These are phyloP conservation scores for Gari tellinella DNA, from an alignment of 2,888 invertebrate species.

Conservation along the genomic window DNA sequence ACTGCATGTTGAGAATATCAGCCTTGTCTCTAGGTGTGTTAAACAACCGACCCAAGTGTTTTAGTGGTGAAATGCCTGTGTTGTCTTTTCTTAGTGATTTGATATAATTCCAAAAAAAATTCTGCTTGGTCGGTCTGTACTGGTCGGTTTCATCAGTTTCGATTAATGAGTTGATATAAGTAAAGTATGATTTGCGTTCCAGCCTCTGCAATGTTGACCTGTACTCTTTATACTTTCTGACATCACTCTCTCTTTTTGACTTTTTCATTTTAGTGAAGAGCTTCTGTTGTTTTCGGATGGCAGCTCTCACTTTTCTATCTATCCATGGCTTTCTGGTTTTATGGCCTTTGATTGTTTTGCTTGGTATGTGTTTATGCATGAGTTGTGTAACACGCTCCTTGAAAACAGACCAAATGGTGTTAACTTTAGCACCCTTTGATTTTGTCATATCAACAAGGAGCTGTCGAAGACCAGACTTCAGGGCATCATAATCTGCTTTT, in stretches of 20 bases:
- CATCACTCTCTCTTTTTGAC: neutral
- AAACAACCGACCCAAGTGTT: constrained; percentile 18
- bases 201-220: constrained; percentile 8
- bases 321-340: constrained; percentile 22
- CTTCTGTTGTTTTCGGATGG: constrained; percentile 1
- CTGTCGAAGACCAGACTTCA: neutral
- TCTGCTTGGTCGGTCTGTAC: constrained; percentile 13
- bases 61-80: constrained; percentile 15
- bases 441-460: neutral
- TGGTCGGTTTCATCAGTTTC: constrained; percentile 5
- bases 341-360: constrained; percentile 12
- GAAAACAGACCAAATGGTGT: constrained; percentile 1
- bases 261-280: constrained; percentile 13
- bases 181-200: neutral
- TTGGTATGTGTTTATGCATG: constrained; percentile 13
- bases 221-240: neutral
- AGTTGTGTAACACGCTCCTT: constrained; percentile 13
- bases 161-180: constrained; percentile 1
- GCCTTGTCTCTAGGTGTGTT: constrained; percentile 15
- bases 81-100: constrained; percentile 21
- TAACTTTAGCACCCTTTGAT: neutral
- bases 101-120: constrained; percentile 25
- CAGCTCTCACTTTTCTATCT: constrained; percentile 1
- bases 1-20: constrained; percentile 19
- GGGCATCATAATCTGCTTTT: neutral